Base-by-base conservation (phyloP, 2,888 invertebrate genomes). In the Melinaea menophilus region DNA sequence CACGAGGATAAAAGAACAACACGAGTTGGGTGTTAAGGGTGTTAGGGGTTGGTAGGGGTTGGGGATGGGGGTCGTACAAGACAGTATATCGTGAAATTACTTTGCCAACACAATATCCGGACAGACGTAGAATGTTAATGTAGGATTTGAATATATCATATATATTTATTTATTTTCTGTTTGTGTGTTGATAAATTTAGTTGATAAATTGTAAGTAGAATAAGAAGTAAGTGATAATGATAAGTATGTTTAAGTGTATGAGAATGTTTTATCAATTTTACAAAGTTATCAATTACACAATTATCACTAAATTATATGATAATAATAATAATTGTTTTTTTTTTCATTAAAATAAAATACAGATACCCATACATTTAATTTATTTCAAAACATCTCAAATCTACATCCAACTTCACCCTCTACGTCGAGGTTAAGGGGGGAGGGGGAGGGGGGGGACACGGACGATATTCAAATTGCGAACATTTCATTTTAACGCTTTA, bases 401-500 rank as follows among this genome's bases (percentile, higher is more conserved):
- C 13, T 51, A 51, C 51, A 31, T 51, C 31, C 51, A 31, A 3
- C 31, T 51, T 51, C 31, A 51, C 51, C 31, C 9, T 51, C 51
- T 51, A 31, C 22, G 22, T 13, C 22, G 48, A 51, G 48, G 48
- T 51, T 4, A 31, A 7, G 31, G 59, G 55, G 56, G 45, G 5
- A 13, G 12, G 41, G 35, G 48, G 33, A 13, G 3, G 35, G 2
- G 46, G n/a, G 4, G 59, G 63, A 67, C 67, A 72, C 69, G 72
- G 75, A 81, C 79, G 85, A 85, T 90, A 90, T 90, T 90, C 90
- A 90, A 90, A 90, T 90, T 84, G 89, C 89, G 90, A 90, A 90
- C 90, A 90, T 90, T 90, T 90, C 90, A 90, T 90, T 90, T 90
- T 90, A 90, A 89, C 90, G 90, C 89, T 90, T 73, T 88, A 86